Base-by-base conservation (phyloP, 2,888 invertebrate species). In the Serrognathus titanus region DNA sequence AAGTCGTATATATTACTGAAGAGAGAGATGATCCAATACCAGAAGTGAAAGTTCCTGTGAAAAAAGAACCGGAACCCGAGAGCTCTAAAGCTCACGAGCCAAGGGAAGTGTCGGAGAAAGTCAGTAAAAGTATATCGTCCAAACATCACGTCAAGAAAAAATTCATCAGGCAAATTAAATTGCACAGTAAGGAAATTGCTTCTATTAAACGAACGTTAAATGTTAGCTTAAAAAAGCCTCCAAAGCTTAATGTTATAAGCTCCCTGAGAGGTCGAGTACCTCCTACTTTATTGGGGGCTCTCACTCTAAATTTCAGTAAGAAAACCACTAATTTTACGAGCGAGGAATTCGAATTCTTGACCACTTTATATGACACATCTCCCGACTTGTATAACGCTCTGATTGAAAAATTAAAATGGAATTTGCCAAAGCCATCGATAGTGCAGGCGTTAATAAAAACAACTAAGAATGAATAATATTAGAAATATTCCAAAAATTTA, bases 181-280 rank as follows among this genome's bases (percentile, higher is more conserved):
- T 71, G 54, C 72, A 75, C 53, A 71, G 72, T 48, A 67, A 71
- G 57, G 74, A 75, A 52, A 74, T 75, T 49, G 74, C 73, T 2
- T 62, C 61, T 13, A 69, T 75, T 12, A 75, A 74, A 62, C 65
- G 68, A 55, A 66, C 72, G 59, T 58, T 75, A 37, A 69, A 67
- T 1, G 24, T 55, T 10, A 55, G 60, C 16, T 52, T 62, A 49
- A 50, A 48, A n/a, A 58, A 50, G 7, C 8, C 52, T 6, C 58
- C 16, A 51, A 69, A 63, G 48, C 58, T 56, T 35, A 60, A 65
- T 10, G 59, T 71, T 37, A 51, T 76, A 20, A 67, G 66, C 47
- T 55, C 59, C 37, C 51, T 76, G 43, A 69, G 70, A 58, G 65
- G 66, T 4, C 62, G 69, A 41, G 38, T 76, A 41, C 73, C 75